Conservation (phyloP, 2,113 vertebrate genomes). For the Nyctibius bracteatus region DNA sequence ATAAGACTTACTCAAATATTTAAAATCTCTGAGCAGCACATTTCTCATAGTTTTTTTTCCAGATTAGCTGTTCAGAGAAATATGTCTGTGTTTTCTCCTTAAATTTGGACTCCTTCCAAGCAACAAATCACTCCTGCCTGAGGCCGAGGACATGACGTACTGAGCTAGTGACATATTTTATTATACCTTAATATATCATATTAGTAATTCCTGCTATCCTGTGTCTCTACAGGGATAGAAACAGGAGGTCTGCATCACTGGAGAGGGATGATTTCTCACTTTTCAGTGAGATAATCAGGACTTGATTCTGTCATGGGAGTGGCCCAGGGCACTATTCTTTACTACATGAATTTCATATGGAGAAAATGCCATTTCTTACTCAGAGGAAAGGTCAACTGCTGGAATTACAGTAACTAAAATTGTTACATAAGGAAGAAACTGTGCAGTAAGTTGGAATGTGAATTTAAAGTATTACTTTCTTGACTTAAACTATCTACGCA, state of each 20-base stretch:
- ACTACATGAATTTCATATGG: background rate
- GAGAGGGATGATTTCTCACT: background rate
- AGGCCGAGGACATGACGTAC: background rate
- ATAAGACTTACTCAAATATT: background rate
- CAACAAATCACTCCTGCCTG: background rate
- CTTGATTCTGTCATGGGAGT: background rate
- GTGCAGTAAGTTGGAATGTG: background rate
- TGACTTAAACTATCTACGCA: background rate
- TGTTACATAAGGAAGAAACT: background rate
- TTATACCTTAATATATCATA: background rate
- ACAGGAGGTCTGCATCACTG: background rate
- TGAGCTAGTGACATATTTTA: background rate
- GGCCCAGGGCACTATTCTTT: background rate
- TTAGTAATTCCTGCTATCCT: background rate
- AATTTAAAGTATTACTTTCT: background rate
- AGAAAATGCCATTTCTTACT: background rate
- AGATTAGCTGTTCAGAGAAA: background rate
- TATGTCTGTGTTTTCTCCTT: background rate
- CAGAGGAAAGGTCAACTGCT: background rate
- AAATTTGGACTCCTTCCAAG: background rate
- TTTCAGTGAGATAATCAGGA: background rate
- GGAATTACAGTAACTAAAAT: background rate
- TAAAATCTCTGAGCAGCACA: background rate
- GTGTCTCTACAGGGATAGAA: background rate
- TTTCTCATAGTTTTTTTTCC: background rate